Base-by-base conservation (phyloP, 1,140 invertebrate genomes). In the Drosophila subpulchrella region DNA sequence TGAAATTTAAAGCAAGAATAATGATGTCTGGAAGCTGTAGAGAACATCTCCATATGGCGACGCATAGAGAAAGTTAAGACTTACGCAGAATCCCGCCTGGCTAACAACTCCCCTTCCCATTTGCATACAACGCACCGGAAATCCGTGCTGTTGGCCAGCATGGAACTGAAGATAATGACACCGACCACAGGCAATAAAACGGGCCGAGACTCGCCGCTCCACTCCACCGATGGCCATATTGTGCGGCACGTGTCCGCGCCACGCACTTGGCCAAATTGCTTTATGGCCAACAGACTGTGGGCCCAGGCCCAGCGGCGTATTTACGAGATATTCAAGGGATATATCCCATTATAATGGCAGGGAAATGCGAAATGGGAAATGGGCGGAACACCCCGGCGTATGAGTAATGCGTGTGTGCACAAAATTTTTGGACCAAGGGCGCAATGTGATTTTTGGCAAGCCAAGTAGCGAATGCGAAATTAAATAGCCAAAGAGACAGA, bases 401-500 rank as follows among this genome's bases (percentile, higher is more conserved):
- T 85, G 82, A 81, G 82, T 78, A 85, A 82, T 86, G 74, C 66
- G 53, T 47, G 44, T 57, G 68, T 54, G 15, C 58, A 20, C n/a
- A 47, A 15, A 41, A 46, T 73, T 56, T 48, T n/a, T 34, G 46
- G 46, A 75, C 62, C 83, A 85, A 85, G 83, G 82, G 78, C 74
- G 73, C 72, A 32, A 34, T 50, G 42, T 42, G 61, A 55, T 76
- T 75, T 68, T 83, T 79, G 75, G 73, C 81, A 78, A 56, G 61
- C 58, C 60, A 47, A 83, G 75, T 72, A 75, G 66, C 74, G 60
- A 84, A 80, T 77, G 77, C 62, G 60, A 85, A 86, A 71, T 70
- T 75, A 86, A 86, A 81, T 65, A 68, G 72, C 57, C 77, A 78
- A 36, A 53, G 20, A 8, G 63, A 30, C 41, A 36, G 44, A 32